These are phyloP conservation scores for Sussaba pulchella DNA, from an alignment of 2,888 invertebrate species.

Conservation along the genomic window DNA sequence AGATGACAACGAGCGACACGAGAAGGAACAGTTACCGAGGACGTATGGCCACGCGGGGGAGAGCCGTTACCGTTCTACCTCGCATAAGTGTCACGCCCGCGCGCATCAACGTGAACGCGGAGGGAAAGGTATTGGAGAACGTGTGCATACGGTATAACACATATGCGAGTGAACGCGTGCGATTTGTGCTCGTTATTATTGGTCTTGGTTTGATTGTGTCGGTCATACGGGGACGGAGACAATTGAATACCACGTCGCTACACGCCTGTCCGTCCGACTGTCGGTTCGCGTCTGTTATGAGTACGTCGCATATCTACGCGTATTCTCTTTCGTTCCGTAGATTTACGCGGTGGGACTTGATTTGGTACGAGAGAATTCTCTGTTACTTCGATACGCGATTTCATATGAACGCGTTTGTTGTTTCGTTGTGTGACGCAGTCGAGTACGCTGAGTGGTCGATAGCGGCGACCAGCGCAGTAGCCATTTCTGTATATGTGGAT, in stretches of 20 bases:
- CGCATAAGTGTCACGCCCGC: slow-evolving; percentile 65
- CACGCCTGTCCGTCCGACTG: not conserved
- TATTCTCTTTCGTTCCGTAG: slow-evolving; percentile 32
- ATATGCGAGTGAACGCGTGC: slow-evolving; percentile 45
- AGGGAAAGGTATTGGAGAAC: slow-evolving; percentile 29
- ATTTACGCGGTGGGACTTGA: slow-evolving; percentile 38
- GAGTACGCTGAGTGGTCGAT: slow-evolving; percentile 79
- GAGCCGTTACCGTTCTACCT: slow-evolving; percentile 62
- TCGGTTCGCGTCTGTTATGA: slow-evolving; percentile 20
- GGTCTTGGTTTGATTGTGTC: slow-evolving; percentile 33
- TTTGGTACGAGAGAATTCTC: slow-evolving; percentile 23
- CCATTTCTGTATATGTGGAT: slow-evolving; percentile 34
- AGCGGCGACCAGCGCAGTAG: slow-evolving; percentile 71
- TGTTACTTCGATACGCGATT: not conserved
- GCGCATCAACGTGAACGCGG: slow-evolving; percentile 58
- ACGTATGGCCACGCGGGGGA: slow-evolving; percentile 33
- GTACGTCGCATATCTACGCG: no score
- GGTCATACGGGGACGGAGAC: slow-evolving; percentile 2
- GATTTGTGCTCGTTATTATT: slow-evolving; percentile 59
- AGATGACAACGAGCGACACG: slow-evolving; percentile 29
- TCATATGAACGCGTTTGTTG: slow-evolving; percentile 10
- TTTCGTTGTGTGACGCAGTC: slow-evolving; percentile 66
- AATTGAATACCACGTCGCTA: not conserved
- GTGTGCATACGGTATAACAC: slow-evolving; percentile 37
- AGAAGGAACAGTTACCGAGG: slow-evolving; percentile 56